phyloP scores from a whole-genome alignment of 2,797 vertebrate genomes.

The Danio kyathit region DNA sequence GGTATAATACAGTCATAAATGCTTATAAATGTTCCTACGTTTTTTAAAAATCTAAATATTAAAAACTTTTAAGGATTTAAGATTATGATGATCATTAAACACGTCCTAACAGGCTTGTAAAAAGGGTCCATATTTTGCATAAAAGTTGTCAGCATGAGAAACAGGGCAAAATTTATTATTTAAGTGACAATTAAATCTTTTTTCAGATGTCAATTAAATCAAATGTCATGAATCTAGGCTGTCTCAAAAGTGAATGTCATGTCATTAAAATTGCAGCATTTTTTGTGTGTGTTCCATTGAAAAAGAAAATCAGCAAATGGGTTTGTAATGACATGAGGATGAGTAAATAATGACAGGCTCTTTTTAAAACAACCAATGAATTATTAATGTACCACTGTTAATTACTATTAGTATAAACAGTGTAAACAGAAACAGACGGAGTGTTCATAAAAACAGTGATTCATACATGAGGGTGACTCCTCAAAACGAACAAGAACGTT shows the following conservation, averaged over 20 bases:
- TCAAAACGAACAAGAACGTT: constrained; percentile 87
- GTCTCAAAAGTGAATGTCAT: background rate
- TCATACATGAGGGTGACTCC: constrained; percentile 89
- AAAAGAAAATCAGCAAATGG: background rate
- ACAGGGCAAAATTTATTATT: background rate
- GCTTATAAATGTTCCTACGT: too few relatives aligned
- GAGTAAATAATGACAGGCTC: background rate
- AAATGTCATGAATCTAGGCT: background rate
- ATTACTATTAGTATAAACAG: background rate
- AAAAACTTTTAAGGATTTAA: too few relatives aligned
- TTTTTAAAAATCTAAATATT: too few relatives aligned
- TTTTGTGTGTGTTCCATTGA: background rate
- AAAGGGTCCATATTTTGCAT: background rate
- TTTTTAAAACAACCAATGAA: background rate
- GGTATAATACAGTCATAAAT: too few relatives aligned
- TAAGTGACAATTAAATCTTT: background rate
- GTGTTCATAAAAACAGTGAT: background rate
- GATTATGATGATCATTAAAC: too few relatives aligned
- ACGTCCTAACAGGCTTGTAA: too few relatives aligned
- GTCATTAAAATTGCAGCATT: background rate
- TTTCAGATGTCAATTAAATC: background rate
- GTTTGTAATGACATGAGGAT: background rate
- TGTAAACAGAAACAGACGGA: background rate
- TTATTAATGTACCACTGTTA: background rate
- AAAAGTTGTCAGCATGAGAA: background rate